Percentiles rank a stretch among this genome's conserved stretches.
Conservation (phyloP, 2,888 invertebrate species). For the Drosophila lacicola region DNA sequence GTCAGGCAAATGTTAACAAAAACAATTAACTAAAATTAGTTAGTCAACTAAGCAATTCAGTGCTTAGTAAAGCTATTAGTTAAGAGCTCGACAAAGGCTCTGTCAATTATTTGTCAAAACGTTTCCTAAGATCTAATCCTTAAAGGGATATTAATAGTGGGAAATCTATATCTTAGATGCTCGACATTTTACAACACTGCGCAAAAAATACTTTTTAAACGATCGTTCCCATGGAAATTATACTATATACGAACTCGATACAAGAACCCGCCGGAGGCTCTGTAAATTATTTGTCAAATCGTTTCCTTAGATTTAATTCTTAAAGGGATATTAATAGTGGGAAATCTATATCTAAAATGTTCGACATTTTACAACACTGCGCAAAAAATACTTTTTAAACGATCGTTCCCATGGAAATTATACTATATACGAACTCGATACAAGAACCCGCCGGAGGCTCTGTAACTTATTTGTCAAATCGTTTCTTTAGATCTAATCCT, state of each 20-base stretch:
- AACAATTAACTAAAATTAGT: slow-evolving; percentile 13
- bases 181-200: too few relatives aligned
- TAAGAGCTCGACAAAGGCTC: not conserved
- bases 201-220: too few relatives aligned
- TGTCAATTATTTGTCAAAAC: not conserved
- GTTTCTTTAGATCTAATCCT: not conserved
- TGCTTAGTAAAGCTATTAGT: not conserved
- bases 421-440: too few relatives aligned
- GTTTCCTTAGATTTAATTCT: not conserved
- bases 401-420: too few relatives aligned
- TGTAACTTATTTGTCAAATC: not conserved
- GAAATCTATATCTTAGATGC: too few relatives aligned
- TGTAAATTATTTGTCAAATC: not conserved
- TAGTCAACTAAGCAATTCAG: slow-evolving; percentile 7
- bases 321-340: too few relatives aligned
- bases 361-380: too few relatives aligned
- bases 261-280: not conserved
- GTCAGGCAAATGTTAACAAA: slow-evolving; percentile 4
- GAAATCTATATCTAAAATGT: too few relatives aligned
- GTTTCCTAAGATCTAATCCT: not conserved
- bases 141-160: too few relatives aligned
- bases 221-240: too few relatives aligned
- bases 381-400: too few relatives aligned
- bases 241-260: too few relatives aligned
- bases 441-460: not conserved